Conservation (phyloP, 1,140 invertebrate genomes). For the Leptopilina boulardi region DNA sequence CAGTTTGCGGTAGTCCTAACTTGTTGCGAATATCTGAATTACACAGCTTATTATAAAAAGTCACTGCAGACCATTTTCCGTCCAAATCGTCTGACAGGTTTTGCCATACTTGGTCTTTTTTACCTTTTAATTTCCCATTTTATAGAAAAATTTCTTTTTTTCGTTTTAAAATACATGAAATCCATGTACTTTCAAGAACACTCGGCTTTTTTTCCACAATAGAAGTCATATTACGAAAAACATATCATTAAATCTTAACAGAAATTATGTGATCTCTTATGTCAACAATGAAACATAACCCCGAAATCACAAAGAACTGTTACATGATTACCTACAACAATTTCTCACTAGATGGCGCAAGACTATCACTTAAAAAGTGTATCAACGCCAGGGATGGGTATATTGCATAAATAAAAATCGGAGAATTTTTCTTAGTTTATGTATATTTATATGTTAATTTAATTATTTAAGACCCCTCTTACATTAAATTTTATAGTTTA, state of each 20-base stretch:
- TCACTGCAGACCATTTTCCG: not conserved
- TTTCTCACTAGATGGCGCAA: not conserved
- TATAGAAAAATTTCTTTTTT: not conserved
- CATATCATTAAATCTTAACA: not conserved
- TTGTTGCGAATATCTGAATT: not conserved
- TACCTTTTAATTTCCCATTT: not conserved
- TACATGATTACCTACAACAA: not conserved
- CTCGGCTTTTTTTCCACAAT: not conserved
- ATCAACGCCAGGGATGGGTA: too few relatives aligned
- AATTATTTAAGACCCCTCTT: too few relatives aligned
- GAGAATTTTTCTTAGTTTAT: too few relatives aligned
- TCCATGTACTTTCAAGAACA: not conserved
- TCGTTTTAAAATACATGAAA: not conserved
- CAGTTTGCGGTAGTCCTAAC: not conserved
- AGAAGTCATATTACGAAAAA: not conserved
- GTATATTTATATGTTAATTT: too few relatives aligned
- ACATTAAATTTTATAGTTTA: too few relatives aligned
- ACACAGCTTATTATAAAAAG: not conserved
- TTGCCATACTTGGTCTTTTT: not conserved
- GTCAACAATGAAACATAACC: not conserved
- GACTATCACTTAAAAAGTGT: not conserved
- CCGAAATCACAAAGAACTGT: not conserved
- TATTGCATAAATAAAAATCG: too few relatives aligned
- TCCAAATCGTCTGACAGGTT: not conserved
- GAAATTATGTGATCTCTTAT: not conserved